These are phyloP conservation scores for Erythrocercus mccallii DNA, from an alignment of 2,113 vertebrate genomes.

Conservation along the genomic window DNA sequence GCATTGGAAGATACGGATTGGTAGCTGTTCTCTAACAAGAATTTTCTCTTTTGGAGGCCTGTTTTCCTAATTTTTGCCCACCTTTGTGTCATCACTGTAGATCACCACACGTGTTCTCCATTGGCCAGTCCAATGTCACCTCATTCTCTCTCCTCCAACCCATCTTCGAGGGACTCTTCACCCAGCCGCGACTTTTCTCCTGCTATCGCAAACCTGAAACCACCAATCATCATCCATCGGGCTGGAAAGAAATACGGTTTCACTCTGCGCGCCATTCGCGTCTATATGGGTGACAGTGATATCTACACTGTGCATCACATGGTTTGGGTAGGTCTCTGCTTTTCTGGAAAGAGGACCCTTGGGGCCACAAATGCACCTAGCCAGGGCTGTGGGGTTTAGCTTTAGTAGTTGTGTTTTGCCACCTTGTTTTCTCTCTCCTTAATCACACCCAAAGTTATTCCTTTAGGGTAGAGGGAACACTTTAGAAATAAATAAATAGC, in stretches of 20 bases:
- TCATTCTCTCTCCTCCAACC: constrained; percentile 94
- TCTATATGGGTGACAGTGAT: constrained; percentile 96
- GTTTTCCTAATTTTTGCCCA: constrained; percentile 40
- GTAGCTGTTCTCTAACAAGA: constrained; percentile 9
- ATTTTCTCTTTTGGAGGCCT: constrained; percentile 24
- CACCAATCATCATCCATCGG: constrained; percentile 90
- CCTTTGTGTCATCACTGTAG: constrained; percentile 74
- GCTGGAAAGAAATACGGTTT: constrained; percentile 98
- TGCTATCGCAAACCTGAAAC: constrained; percentile 80
- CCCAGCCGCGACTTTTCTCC: constrained; percentile 93
- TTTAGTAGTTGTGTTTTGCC: neutral
- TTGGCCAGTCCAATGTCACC: constrained; percentile 98
- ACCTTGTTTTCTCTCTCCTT: neutral
- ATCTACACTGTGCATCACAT: constrained; percentile 97
- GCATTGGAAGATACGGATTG: neutral
- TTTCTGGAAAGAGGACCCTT: neutral
- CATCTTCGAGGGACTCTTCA: constrained; percentile 95
- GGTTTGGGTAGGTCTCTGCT: constrained; percentile 88
- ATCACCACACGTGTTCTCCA: constrained; percentile 91
- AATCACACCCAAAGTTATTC: neutral
- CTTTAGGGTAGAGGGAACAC: neutral
- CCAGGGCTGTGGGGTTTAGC: neutral
- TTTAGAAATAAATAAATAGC: neutral
- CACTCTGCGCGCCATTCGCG: constrained; percentile 92
- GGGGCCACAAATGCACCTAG: neutral